Evolutionary conservation across 2,888 invertebrate genomes (phyloP), one percentile per base, ranked within the genome.

Genomic region (Spatulosminthurus flaviceps): DNA sequence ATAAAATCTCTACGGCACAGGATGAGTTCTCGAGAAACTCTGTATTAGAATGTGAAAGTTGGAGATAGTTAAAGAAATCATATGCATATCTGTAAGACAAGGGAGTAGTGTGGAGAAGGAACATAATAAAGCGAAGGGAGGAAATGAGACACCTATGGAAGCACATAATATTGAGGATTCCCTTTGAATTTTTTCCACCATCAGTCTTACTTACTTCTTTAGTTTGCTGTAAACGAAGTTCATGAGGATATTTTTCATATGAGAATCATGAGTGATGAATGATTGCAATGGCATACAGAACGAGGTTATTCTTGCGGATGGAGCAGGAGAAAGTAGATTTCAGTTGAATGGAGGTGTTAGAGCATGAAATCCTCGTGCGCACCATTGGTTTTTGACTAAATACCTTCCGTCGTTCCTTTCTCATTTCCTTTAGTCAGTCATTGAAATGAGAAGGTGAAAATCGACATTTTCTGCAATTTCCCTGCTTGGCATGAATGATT

Each of bases 341-440:
- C n/a, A 28, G 29, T 66, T 79, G 79, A 83, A 82, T 82, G 81
- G 82, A 83, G 79, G 84, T 82, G 84, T 80, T 80, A 79, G 83
- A 83, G 73, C 81, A 75, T 80, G 79, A 83, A 84, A 84, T 83
- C 81, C 81, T 60, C 80, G 71, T 74, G 79, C 78, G 76, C 79
- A 75, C 43, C 81, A 82, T 83, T 80, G 83, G 66, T 74, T 81
- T 81, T 43, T 61, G 64, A 64, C 29, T 75, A 75, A 75, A 73
- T 77, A 61, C 51, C 60, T 70, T 51, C 29, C 24, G 24, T 43
- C 70, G 28, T 70, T 70, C 43, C 29, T 77, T 61, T 51, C 67
- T 69, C 34, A 26, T 41, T 21, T 66, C 26, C 69, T 26, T 60
- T 70, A 22, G 24, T n/a, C 69, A 69, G 60, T 29, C 61, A 42